Conservation (phyloP, 2,797 vertebrate genomes). For the Halcyon badia region DNA sequence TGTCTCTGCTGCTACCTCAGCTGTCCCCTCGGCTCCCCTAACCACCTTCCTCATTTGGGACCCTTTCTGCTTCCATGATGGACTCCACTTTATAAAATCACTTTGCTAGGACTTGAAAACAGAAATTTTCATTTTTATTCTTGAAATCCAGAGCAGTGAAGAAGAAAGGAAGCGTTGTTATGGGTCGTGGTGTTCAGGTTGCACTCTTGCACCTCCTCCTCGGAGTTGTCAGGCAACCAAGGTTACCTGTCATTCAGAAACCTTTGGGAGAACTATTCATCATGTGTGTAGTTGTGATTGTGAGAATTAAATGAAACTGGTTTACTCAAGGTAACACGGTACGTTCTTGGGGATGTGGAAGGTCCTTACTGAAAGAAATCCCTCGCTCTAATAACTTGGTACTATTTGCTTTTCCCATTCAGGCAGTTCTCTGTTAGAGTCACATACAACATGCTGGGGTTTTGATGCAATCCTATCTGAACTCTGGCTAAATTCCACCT, state of each 20-base stretch:
- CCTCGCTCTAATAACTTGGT: neutral
- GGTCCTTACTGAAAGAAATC: neutral
- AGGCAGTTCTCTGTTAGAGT: neutral
- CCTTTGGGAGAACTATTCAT: neutral
- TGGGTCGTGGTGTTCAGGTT: neutral
- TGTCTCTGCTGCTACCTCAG: accelerated
- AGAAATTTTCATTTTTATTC: neutral
- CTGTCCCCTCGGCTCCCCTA: neutral
- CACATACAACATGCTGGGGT: neutral
- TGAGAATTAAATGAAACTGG: neutral
- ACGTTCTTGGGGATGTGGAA: accelerated
- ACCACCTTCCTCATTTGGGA: neutral
- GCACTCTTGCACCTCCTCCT: neutral
- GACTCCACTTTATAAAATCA: neutral
- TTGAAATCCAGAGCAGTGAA: neutral
- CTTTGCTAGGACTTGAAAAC: neutral
- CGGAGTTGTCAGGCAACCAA: neutral
- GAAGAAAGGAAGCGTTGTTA: accelerated
- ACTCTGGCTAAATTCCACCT: neutral
- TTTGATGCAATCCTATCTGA: neutral
- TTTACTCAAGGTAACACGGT: neutral
- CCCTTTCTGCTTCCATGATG: neutral
- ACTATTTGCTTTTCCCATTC: neutral
- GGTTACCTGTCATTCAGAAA: neutral
- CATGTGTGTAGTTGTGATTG: neutral